Evolutionary conservation across 2,888 invertebrate genomes (phyloP), one percentile per base, ranked within the genome.

Genomic region (Ommatoiulus sabulosus): DNA sequence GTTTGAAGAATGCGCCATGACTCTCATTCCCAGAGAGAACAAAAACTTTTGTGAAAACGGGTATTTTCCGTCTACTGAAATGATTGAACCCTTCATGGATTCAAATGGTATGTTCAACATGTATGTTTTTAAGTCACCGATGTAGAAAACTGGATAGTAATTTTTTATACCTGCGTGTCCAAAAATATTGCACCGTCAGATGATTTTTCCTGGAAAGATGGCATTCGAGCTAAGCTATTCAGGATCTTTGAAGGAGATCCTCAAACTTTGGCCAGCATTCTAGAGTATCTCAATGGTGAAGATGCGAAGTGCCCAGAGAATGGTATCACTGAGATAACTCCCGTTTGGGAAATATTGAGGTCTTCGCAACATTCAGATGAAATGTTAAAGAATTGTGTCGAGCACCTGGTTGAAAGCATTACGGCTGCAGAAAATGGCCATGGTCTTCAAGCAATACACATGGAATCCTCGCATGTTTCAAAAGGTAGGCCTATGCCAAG

Each of bases 361-460:
- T 15, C 63, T n/a, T 63, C 63, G 3, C 20, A n/a, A 3, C 20
- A 63, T 63, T 63, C 63, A 6, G 63, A 63, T n/a, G 63, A 63
- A n/a, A 4, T 63, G 17, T 63, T 63, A 17, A 7, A 87, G 7
- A n/a, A n/a, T 8, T 87, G 48, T 48, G 87, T 48, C 3, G 57
- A 63, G 20, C 87, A 52, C 24, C 52, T 87, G 7, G 87, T 48
- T 17, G 87, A 87, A 87, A 63, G 1, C 72, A 87, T 48, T 1
- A 63, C 4, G 52, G 15, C 17, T 43, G 52, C 57, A 17, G 63
- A 87, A 48, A 52, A 52, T 12, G 87, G 35, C 44, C 12, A 44
- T 20, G 20, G 44, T 87, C 8, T 24, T 87, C 35, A 15, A 87
- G 10, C 24, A 46, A n/a, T 12, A 46, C 12, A 52, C 15, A 52